Evolutionary conservation across 2,888 invertebrate genomes (phyloP), one percentile per base, ranked within the genome.

Genomic region (Adelognathus sp.): DNA sequence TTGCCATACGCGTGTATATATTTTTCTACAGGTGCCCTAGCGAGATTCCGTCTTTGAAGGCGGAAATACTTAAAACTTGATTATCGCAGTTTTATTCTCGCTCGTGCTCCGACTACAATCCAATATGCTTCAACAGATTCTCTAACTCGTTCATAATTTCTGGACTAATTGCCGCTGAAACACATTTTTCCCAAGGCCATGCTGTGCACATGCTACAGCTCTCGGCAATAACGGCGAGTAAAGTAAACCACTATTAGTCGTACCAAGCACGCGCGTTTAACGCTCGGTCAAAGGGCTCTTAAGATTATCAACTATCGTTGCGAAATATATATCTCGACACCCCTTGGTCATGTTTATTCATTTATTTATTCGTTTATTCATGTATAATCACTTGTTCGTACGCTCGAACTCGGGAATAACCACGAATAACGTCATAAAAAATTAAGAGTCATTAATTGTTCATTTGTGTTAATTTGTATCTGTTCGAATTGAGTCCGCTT

Each of bases 131-230:
- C 16, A 6, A 14, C 44, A 46, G 18, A 58, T 18, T 54, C 11
- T 63, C 63, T 21, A 24, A 9, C 11, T 27, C n/a, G n/a, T 71
- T 41, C 6, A 29, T 50, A 7, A 24, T 16, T 69, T 66, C 64
- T 58, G 60, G 58, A 27, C 75, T 76, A 79, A 76, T 73, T 63
- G 24, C 41, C 76, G 56, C 46, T 54, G 61, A 74, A 71, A 66
- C 39, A 44, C 70, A 36, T 39, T 14, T 61, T 81, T 75, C 36
- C 76, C 82, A 82, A 84, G 84, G 86, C 85, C 89, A 89, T 88
- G 88, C 89, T 88, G 87, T 87, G 87, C 88, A 87, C 88, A 89
- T 89, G 89, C 89, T 84, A 83, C 85, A 84, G 85, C 84, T 83
- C 81, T 75, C 29, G 39, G 66, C 52, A 46, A 61, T 41, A 64